Evolutionary conservation across 2,888 invertebrate genomes (phyloP), one percentile per base, ranked within the genome.

Genomic region (Meghimatium bilineatum): DNA sequence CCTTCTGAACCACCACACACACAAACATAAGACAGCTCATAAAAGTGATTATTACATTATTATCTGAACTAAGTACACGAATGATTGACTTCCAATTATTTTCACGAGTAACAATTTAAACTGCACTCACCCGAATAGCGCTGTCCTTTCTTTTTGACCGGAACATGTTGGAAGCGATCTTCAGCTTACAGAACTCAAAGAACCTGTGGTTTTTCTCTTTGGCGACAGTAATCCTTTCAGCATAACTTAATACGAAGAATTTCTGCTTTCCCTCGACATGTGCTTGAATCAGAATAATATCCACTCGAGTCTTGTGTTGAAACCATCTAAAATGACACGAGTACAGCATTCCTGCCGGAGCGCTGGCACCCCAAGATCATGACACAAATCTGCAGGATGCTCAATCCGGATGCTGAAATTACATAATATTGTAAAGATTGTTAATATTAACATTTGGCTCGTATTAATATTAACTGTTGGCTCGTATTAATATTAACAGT

Each of bases 341-440:
- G 72, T 29, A n/a, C 49, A 74, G 72, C 72, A 74, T 74, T 74
- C 44, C 72, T 74, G 71, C 71, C 71, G 71, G 20, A 71, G 71
- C 36, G 10, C 3, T 20, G n/a, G 14, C 6, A 10, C 14, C 26
- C 29, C 49, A 74, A 49, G 72, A 17, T 74, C 72, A 74, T 74
- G 72, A 74, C 72, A 69, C 69, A 49, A 49, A 3, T 0, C 44
- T 49, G n/a, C 49, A 29, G 29, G 3, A n/a, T 8, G 8, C 8
- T n/a, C 3, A 32, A 69, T 14, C 20, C 34, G 34, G 29, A 34
- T 2, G 34, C 69, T 69, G 69, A 34, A 69, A 66, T 3, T 26
- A 69, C 10, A 69, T 14, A 69, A 34, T 5, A 69, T 32, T 63
- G n/a, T n/a, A 26, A 14, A 56, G 3, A 6, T 56, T 8, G 20